Evolutionary conservation across 1,140 invertebrate genomes (phyloP), one percentile per base, ranked within the genome.

Genomic region (Ceratosolen solmsi): DNA sequence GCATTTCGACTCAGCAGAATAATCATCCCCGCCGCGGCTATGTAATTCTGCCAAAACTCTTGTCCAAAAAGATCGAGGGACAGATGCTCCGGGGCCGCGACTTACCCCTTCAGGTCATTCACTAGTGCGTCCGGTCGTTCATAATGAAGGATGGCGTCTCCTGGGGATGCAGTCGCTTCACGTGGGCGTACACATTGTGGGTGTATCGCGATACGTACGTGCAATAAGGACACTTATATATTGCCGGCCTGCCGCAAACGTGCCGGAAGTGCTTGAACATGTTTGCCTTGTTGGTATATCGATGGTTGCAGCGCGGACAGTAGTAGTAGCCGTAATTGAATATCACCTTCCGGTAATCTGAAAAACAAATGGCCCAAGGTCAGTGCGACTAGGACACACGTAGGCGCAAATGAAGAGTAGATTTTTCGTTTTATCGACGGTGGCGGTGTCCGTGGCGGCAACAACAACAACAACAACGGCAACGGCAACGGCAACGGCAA

Each of bases 211-310:
- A 80, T 17, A 77, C 65, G 56, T 84, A 79, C 13, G 80, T 27
- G 82, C 92, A 93, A 78, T 88, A 88, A 3, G 86, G 86, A 77
- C 91, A 92, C 15, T 86, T 80, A 83, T 89, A 92, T 13, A 80
- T 82, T 8, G 90, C 88, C 58, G 89, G 87, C 49, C 88, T 89
- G 11, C 91, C 92, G 84, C 92, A 93, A 33, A 92, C 90, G 79
- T 91, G 92, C 72, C 89, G 87, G 82, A 88, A 86, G 84, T 92
- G 92, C 51, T 90, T 84, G 13, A 77, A 76, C 82, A 85, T 79
- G n/a, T 86, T 84, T 33, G 74, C 84, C 46, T 84, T 87, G 86
- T 82, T 79, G n/a, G 86, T 86, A 71, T 86, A 87, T 0, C 84
- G 83, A n/a, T 82, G 84, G 65, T 84, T 54, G 65, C 87, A 88